Conservation (phyloP, 2,888 invertebrate species). For the Limnephilus rhombicus region DNA sequence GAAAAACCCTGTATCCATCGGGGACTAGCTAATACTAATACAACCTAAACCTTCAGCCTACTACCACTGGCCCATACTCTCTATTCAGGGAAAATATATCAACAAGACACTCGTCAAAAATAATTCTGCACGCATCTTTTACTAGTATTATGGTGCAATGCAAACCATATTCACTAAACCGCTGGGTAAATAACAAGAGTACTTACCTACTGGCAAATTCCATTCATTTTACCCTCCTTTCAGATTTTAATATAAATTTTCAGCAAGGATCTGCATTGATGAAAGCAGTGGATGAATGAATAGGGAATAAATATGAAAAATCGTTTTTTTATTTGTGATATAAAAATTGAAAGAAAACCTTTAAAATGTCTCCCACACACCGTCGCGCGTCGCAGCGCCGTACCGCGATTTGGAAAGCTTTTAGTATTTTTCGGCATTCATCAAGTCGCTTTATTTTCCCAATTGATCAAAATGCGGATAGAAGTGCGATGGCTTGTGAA, state of each 20-base stretch:
- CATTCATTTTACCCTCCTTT: background rate
- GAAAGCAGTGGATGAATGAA: background rate
- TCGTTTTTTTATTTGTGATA: background rate
- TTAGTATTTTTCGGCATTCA: conserved; percentile 38
- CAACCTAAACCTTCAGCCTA: no score
- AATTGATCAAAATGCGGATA: conserved; percentile 43
- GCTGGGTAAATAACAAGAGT: background rate
- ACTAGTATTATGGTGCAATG: no score
- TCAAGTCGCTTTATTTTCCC: conserved; percentile 41
- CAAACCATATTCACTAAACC: background rate
- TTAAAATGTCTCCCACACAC: background rate
- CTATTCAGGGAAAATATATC: no score
- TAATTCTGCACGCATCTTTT: no score
- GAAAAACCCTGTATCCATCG: no score
- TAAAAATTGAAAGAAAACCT: background rate
- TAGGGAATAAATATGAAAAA: background rate
- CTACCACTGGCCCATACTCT: no score
- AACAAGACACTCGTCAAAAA: no score
- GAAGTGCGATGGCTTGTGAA: conserved; percentile 17
- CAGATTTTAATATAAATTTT: background rate
- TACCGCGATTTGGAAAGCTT: background rate
- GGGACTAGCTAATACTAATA: no score
- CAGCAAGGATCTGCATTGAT: background rate
- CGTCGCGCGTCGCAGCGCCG: background rate
- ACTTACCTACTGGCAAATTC: background rate